Conservation (phyloP, 2,888 invertebrate species). For the Habrosyne pyritoides region DNA sequence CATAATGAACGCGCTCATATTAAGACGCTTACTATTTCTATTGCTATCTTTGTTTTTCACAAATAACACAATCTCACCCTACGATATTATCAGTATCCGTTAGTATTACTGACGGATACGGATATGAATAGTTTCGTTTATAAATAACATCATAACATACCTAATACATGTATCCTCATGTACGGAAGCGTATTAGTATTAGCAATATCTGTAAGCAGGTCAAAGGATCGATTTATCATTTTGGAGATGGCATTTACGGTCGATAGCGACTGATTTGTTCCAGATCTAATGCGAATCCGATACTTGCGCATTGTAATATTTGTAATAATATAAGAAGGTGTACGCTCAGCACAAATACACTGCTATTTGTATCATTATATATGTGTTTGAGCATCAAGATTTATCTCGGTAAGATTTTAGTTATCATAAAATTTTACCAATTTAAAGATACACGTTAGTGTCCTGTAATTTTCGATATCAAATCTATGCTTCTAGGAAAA, state of each 20-base stretch:
- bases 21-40: too few species aligned
- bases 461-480: too few species aligned
- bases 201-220: constrained; percentile 58
- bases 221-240: constrained; percentile 63
- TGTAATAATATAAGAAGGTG: constrained; percentile 35
- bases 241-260: constrained; percentile 60
- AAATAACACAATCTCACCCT: too few species aligned
- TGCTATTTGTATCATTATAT: not conserved
- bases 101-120: constrained; percentile 27
- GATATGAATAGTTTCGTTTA: too few species aligned
- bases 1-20: too few species aligned
- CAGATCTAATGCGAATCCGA: constrained; percentile 64
- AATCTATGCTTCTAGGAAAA: too few species aligned
- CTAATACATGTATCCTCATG: constrained; percentile 21
- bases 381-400: not conserved
- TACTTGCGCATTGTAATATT: constrained; percentile 54
- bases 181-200: constrained; percentile 20
- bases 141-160: too few species aligned
- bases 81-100: too few species aligned
- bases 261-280: constrained; percentile 66
- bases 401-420: too few species aligned
- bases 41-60: too few species aligned
- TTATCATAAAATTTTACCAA: too few species aligned
- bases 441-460: not conserved
- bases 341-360: not conserved